A percentile compares a stretch with the other conserved stretches of the same genome.
Evolutionary conservation across 2,888 invertebrate genomes (phyloP).

Genomic region (Gymnocheta viridis): DNA sequence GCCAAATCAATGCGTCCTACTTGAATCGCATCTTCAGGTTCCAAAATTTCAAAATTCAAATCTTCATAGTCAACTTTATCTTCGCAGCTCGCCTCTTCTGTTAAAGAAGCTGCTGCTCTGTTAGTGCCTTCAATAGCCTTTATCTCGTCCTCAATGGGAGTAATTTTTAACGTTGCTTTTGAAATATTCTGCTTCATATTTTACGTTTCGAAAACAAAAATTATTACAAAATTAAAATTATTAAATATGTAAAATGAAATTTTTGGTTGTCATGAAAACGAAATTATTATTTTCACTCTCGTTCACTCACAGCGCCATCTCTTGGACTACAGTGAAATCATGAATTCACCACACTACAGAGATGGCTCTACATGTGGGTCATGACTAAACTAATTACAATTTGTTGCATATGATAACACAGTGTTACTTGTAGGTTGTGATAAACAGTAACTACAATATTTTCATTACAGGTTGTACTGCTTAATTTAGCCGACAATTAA

Average conservation of each 20-base stretch:
- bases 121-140: constrained; percentile 72
- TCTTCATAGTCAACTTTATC: constrained; percentile 70
- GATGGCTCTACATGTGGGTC: no score
- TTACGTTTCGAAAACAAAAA: background rate
- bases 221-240: background rate
- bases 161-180: constrained; percentile 61
- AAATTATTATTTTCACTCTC: no score
- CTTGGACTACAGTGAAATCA: no score
- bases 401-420: no score
- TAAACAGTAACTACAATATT: no score
- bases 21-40: constrained; percentile 70
- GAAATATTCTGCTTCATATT: constrained; percentile 1
- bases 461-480: no score
- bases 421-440: no score
- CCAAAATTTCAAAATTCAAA: constrained; percentile 60
- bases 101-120: background rate
- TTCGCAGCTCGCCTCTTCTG: constrained; percentile 34
- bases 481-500: no score
- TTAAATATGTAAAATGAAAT: background rate
- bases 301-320: no score
- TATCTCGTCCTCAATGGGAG: constrained; percentile 71
- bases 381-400: no score
- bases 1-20: constrained; percentile 79
- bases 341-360: no score
- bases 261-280: constrained; percentile 26